phyloP scores from a whole-genome alignment of 2,113 vertebrate genomes.

The Stercorarius parasiticus region DNA sequence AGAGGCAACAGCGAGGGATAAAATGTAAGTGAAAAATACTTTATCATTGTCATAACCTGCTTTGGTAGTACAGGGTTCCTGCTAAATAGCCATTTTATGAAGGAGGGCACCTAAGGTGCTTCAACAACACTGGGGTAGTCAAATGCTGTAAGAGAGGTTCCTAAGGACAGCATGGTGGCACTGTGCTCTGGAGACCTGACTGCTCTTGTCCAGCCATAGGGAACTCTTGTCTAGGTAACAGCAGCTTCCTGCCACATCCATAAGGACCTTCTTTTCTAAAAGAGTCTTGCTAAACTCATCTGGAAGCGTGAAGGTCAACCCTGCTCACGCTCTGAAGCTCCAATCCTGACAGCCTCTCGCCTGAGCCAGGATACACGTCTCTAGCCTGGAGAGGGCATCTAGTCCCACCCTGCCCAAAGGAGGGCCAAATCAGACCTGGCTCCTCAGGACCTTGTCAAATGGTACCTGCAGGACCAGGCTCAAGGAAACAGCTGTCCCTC shows the following conservation, averaged over 20 bases:
- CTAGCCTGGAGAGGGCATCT: not conserved
- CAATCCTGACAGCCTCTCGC: not conserved
- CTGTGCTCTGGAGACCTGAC: not conserved
- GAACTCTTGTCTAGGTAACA: not conserved
- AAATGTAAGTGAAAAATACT: not conserved
- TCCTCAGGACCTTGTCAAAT: not conserved
- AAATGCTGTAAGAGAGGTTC: not conserved
- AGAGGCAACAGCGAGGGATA: not conserved
- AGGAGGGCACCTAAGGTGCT: not conserved
- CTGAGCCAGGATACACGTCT: not conserved
- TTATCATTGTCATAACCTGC: not conserved
- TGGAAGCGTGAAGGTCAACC: not conserved
- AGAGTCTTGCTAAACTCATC: not conserved
- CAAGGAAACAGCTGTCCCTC: not conserved
- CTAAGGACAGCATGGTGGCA: not conserved
- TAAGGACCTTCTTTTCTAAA: not conserved
- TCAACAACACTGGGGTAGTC: not conserved
- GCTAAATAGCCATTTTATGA: not conserved
- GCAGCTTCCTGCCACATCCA: accelerated
- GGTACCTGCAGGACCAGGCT: not conserved
- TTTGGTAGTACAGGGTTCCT: not conserved
- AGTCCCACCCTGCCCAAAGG: not conserved
- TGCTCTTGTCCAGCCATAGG: not conserved
- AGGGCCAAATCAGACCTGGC: not conserved
- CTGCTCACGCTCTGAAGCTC: accelerated